Evolutionary conservation across 2,113 vertebrate species (phyloP), one percentile per base, ranked within the genome.

Genomic region (Serinus canaria): DNA sequence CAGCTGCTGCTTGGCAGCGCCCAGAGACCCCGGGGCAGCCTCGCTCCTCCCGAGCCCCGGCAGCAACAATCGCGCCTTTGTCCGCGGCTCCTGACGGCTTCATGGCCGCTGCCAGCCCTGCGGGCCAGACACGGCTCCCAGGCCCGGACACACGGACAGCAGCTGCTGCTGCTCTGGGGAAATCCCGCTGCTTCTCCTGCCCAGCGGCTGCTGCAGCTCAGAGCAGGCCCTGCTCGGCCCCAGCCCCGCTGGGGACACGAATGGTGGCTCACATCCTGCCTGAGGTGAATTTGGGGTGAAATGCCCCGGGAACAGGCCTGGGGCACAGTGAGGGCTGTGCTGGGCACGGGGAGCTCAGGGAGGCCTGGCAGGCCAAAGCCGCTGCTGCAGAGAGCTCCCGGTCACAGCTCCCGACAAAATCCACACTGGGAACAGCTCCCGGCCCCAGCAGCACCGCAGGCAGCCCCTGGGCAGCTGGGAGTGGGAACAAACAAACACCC

Each of bases 391-490:
- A 13, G 30, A 4, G 59, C 19, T 33, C 52, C 18, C 17, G 89
- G 1, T 14, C 5, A 1, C 4, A 3, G 44, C 73, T 67, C 58
- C 6, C 1, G 43, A 14, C 64, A 9, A 39, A 66, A 77, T 3
- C 0, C 75, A 18, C 33, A 0, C 7, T 11, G 75, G 8, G 79
- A 67, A 14, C 2, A 1, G 4, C 28, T 44, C 27, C 6, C 2
- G 1, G 60, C 9, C 25, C 83, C 60, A 30, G 13, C 92, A 60
- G 68, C 8, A 9, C 19, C 41, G 41, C 25, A 16, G 50, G 9
- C 70, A 35, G 70, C 49, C 7, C 7, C 2, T 10, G 44, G 52
- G 3, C 68, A 39, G 74, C 90, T 28, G 92, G 83, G 60, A 37
- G 8, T 4, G 41, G 74, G 7, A 17, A 63, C 2, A 8, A 77